Conservation (phyloP, 1,140 invertebrate species). For the Amyelois transitella region DNA sequence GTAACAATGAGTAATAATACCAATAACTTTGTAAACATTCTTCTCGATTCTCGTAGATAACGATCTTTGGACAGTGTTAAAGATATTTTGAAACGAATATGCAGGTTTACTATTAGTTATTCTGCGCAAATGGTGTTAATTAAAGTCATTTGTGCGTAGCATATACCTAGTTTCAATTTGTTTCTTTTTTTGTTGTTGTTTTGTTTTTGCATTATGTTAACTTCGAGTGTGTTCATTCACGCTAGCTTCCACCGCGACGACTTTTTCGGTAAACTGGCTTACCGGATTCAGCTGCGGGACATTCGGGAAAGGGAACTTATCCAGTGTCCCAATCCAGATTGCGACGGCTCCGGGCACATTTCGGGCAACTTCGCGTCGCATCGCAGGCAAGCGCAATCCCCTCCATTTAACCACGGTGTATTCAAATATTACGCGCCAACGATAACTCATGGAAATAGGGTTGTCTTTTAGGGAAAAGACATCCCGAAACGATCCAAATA, state of each 20-base stretch:
- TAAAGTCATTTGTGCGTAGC: constrained; percentile 2
- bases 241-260: constrained; percentile 56
- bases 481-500: no score
- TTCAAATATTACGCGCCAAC: background rate
- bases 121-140: constrained; percentile 1
- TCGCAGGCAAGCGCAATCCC: constrained; percentile 74
- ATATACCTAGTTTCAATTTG: constrained; percentile 14
- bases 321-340: constrained; percentile 94
- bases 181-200: no score
- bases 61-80: constrained; percentile 10
- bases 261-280: constrained; percentile 84
- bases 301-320: constrained; percentile 71
- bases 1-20: constrained; percentile 24
- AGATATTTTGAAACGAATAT: background rate
- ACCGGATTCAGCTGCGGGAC: constrained; percentile 71
- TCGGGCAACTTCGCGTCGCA: constrained; percentile 91
- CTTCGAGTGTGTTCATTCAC: constrained; percentile 39
- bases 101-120: background rate
- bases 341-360: constrained; percentile 90
- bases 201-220: constrained; percentile 24
- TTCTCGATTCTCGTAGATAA: constrained; percentile 22
- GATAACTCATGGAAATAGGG: constrained; percentile 2
- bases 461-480: no score
- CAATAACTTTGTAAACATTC: constrained; percentile 36
- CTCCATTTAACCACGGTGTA: constrained; percentile 15